Conservation (phyloP, 2,113 vertebrate species). For the Petroica traversi region DNA sequence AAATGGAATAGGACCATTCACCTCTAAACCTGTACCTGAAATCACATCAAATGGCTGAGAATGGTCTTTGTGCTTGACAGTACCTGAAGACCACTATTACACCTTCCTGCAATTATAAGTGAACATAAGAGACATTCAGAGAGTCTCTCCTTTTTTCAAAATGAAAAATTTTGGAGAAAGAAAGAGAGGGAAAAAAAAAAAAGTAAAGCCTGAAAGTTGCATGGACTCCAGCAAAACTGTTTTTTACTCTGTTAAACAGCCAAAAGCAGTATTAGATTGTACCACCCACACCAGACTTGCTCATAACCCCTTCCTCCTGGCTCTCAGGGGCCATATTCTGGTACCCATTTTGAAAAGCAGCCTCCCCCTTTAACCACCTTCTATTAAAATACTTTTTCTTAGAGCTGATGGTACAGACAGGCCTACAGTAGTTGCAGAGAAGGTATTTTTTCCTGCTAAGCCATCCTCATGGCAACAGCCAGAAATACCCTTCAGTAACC, state of each 20-base stretch:
- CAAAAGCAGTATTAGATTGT: not conserved
- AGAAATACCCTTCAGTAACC: constrained; percentile 69
- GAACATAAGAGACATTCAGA: not conserved
- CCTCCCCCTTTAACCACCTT: not conserved
- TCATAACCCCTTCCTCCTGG: not conserved
- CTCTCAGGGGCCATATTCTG: not conserved
- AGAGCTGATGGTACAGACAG: not conserved
- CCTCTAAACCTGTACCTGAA: accelerated
- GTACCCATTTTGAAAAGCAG: not conserved
- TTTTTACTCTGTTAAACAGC: not conserved
- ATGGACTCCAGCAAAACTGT: not conserved
- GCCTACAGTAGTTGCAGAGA: not conserved
- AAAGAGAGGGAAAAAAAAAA: too few relatives aligned
- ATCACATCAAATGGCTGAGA: not conserved
- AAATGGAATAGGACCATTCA: not conserved
- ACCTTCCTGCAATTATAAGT: not conserved
- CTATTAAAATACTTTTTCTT: not conserved
- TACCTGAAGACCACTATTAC: not conserved
- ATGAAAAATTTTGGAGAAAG: not conserved
- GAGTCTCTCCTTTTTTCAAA: too few relatives aligned
- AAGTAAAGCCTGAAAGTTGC: not conserved
- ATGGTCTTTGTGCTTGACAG: not conserved
- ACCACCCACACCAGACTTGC: not conserved
- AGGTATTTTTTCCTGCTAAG: constrained; percentile 31
- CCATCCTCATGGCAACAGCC: constrained; percentile 57